A percentile compares a stretch with the other conserved stretches of the same genome.
These are phyloP conservation scores for Macrotus californicus DNA, from an alignment of 2,113 vertebrate genomes.

Conservation along the genomic window DNA sequence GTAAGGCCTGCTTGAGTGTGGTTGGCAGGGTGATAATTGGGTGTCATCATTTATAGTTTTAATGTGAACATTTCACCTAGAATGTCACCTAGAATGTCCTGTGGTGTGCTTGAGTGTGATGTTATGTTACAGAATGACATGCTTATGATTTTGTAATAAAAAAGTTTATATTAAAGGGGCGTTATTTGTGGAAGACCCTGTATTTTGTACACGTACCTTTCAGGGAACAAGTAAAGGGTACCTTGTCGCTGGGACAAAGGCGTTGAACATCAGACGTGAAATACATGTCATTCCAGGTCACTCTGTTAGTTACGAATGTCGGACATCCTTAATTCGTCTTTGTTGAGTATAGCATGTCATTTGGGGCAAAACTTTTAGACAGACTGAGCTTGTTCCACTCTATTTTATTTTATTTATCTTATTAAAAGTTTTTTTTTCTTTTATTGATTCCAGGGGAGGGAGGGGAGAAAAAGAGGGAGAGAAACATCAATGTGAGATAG, in stretches of 20 bases:
- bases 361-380: neutral
- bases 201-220: neutral
- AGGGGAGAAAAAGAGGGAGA: neutral
- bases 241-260: neutral
- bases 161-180: too few relatives aligned
- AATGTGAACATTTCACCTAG: too few relatives aligned
- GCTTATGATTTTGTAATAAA: too few relatives aligned
- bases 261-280: neutral
- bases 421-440: neutral
- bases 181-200: too few relatives aligned
- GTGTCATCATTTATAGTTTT: too few relatives aligned
- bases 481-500: too few relatives aligned
- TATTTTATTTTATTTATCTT: neutral
- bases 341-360: neutral
- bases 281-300: accelerated
- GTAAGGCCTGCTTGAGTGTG: too few relatives aligned
- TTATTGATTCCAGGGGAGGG: neutral
- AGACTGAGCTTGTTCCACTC: neutral
- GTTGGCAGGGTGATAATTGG: too few relatives aligned
- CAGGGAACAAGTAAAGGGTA: neutral
- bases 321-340: neutral
- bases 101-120: too few relatives aligned
- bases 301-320: neutral
- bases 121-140: too few relatives aligned
- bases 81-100: too few relatives aligned